phyloP scores from a whole-genome alignment of 2,113 vertebrate genomes.

The Hippocampus abdominalis region DNA sequence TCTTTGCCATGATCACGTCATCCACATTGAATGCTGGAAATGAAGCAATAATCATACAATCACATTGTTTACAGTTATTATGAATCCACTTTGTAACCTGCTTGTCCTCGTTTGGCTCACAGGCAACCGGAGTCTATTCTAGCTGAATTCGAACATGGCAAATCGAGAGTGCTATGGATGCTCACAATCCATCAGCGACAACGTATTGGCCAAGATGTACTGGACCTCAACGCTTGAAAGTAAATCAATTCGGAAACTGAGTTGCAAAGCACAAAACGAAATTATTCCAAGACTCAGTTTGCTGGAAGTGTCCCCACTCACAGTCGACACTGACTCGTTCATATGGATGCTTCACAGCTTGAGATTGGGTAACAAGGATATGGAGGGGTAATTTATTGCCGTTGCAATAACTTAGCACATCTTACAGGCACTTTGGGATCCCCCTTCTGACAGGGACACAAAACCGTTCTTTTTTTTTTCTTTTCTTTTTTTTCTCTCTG shows the following conservation, averaged over 20 bases:
- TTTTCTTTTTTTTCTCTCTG: too few species aligned
- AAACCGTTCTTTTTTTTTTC: too few species aligned
- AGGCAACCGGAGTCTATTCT: background rate
- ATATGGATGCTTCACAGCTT: background rate
- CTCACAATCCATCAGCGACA: background rate
- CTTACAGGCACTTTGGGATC: too few species aligned
- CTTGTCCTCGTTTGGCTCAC: background rate
- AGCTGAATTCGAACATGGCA: too few species aligned
- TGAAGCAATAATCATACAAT: background rate
- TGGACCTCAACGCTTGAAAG: background rate
- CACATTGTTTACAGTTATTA: background rate
- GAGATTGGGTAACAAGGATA: background rate
- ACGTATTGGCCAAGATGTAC: background rate
- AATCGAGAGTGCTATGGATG: too few species aligned
- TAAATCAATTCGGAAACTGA: background rate
- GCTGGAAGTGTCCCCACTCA: background rate
- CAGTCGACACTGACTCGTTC: background rate
- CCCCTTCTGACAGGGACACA: background rate
- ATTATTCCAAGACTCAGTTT: background rate
- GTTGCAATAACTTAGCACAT: background rate
- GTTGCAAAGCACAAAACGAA: background rate
- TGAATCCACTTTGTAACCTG: background rate
- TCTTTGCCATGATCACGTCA: background rate
- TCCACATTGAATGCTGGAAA: background rate
- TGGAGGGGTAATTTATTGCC: background rate